Conservation (phyloP, 2,113 vertebrate genomes). For the Bubo blakistoni region DNA sequence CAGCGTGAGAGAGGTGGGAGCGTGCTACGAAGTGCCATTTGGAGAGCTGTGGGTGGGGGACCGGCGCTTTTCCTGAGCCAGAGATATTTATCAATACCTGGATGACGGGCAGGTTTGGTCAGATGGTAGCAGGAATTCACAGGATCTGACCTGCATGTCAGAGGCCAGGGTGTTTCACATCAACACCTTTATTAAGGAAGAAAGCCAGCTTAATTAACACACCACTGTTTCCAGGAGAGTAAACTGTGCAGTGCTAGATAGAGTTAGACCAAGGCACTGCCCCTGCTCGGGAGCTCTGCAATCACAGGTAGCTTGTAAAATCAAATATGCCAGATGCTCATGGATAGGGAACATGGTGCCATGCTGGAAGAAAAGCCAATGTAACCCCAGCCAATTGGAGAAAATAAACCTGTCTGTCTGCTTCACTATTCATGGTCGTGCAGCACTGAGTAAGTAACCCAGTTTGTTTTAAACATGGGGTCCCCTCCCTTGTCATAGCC, state of each 20-base stretch:
- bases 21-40: fast-evolving
- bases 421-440: neutral
- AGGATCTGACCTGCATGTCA: neutral
- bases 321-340: neutral
- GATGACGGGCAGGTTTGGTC: neutral
- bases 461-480: neutral
- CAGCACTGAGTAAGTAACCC: neutral
- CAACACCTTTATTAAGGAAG: fast-evolving
- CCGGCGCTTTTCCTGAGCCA: neutral
- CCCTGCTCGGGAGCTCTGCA: neutral
- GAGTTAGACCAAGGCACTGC: neutral
- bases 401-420: neutral
- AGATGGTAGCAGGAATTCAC: neutral
- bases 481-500: neutral
- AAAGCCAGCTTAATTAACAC: neutral
- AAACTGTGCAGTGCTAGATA: fast-evolving
- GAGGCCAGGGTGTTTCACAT: neutral
- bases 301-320: neutral
- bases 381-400: neutral
- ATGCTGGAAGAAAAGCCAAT: neutral
- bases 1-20: neutral
- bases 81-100: fast-evolving
- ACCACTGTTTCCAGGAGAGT: neutral
- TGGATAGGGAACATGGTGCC: neutral
- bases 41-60: neutral